These are phyloP conservation scores for Chloropsis cyanopogon DNA, from an alignment of 2,113 vertebrate species.

Conservation along the genomic window DNA sequence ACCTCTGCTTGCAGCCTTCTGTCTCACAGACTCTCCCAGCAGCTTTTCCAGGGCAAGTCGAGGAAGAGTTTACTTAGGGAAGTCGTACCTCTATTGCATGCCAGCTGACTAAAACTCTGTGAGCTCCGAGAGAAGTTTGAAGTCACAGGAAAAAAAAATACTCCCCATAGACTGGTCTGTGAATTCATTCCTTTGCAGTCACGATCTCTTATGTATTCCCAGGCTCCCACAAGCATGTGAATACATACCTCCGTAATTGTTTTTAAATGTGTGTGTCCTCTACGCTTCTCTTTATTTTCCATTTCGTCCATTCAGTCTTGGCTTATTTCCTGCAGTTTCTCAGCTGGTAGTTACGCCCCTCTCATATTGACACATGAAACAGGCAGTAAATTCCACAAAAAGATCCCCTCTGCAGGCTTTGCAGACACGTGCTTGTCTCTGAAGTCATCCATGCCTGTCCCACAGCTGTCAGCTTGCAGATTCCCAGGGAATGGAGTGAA, in stretches of 20 bases:
- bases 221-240: slow-evolving; percentile 25
- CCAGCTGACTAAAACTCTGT: slow-evolving; percentile 62
- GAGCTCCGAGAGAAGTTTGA: slow-evolving; percentile 56
- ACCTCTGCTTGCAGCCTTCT: slow-evolving; percentile 37
- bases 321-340: slow-evolving; percentile 53
- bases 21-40: slow-evolving; percentile 18
- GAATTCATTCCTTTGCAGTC: slow-evolving; percentile 54
- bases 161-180: slow-evolving; percentile 45
- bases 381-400: slow-evolving; percentile 13
- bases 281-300: slow-evolving; percentile 17
- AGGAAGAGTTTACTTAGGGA: slow-evolving; percentile 62
- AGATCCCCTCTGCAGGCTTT: not conserved
- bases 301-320: slow-evolving; percentile 24
- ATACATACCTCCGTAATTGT: slow-evolving; percentile 45
- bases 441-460: not conserved
- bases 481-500: not conserved
- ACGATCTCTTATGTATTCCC: slow-evolving; percentile 43
- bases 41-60: slow-evolving; percentile 26
- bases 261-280: slow-evolving; percentile 56
- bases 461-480: not conserved
- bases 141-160: slow-evolving; percentile 53
- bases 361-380: slow-evolving; percentile 4
- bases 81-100: slow-evolving; percentile 50
- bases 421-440: not conserved
- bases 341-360: slow-evolving; percentile 26